phyloP scores from a whole-genome alignment of 2,888 invertebrate species.

The Pemphredon lugubris region DNA sequence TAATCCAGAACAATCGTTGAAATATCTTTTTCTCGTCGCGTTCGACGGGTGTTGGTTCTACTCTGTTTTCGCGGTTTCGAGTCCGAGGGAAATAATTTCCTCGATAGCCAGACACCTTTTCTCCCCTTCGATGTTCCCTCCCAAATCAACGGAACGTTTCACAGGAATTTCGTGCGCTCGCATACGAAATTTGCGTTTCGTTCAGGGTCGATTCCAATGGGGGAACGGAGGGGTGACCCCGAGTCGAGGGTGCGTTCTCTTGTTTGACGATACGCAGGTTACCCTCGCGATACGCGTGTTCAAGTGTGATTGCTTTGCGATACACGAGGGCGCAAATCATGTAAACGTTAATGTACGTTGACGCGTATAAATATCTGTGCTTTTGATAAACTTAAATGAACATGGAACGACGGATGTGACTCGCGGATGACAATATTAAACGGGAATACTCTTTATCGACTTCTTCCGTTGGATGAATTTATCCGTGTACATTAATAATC shows the following conservation, averaged over 20 bases:
- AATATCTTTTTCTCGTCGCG: constrained; percentile 14
- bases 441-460: neutral
- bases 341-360: too few species aligned
- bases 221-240: constrained; percentile 21
- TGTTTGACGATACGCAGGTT: constrained; percentile 29
- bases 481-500: too few species aligned
- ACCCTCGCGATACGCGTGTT: constrained; percentile 15
- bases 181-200: constrained; percentile 42
- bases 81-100: constrained; percentile 27
- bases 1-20: constrained; percentile 40
- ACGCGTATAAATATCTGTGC: too few species aligned
- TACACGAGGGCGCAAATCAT: constrained; percentile 15
- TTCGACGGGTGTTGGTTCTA: constrained; percentile 2
- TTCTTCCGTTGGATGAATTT: too few species aligned
- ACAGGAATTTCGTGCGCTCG: constrained; percentile 42
- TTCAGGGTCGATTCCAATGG: constrained; percentile 17
- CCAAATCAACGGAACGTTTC: constrained; percentile 20
- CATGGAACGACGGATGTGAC: neutral
- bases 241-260: constrained; percentile 38
- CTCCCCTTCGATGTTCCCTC: neutral
- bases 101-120: constrained; percentile 3
- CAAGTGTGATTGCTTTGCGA: constrained; percentile 35
- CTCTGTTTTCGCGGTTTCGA: constrained; percentile 10
- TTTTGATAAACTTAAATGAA: neutral
- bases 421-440: neutral